These are phyloP conservation scores for Xyliphius kryptos DNA, from an alignment of 2,113 vertebrate species.

Conservation along the genomic window DNA sequence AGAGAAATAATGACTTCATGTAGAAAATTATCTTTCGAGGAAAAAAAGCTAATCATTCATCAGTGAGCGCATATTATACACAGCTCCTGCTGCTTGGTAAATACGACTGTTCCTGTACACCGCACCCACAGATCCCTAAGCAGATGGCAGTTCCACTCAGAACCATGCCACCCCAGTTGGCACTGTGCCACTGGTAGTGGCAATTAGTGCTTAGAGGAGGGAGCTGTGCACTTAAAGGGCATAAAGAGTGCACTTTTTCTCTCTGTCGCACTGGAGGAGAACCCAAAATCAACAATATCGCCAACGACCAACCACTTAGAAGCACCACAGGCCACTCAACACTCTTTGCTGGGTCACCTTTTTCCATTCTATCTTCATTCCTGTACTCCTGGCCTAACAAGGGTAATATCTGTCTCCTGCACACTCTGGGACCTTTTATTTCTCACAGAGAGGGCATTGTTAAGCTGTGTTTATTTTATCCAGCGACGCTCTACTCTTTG, in stretches of 20 bases:
- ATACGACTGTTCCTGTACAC: neutral
- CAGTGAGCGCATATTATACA: no score
- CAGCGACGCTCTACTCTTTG: constrained; percentile 6
- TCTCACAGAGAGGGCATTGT: constrained; percentile 28
- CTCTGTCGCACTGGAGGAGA: no score
- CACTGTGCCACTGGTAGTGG: constrained; percentile 20
- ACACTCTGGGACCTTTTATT: constrained; percentile 13
- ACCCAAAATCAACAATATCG: no score
- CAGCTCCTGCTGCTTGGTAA: constrained; percentile 13
- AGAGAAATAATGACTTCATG: no score
- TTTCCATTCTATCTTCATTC: no score
- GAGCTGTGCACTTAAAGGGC: no score
- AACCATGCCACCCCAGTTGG: constrained; percentile 31
- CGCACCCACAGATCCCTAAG: constrained; percentile 17
- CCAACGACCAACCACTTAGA: no score
- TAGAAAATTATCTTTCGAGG: no score
- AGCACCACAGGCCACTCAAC: no score
- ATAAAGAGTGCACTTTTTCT: no score
- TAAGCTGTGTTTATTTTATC: constrained; percentile 34
- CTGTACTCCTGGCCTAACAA: constrained; percentile 11
- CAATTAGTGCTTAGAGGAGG: constrained; percentile 21
- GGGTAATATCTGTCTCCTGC: constrained; percentile 12
- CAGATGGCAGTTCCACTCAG: constrained; percentile 34
- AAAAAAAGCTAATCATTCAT: no score
- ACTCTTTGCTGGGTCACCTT: no score